Percentiles rank a stretch among this genome's conserved stretches.
Evolutionary conservation across 2,888 invertebrate genomes (phyloP).

Genomic region (Neuroscelio doddi): DNA sequence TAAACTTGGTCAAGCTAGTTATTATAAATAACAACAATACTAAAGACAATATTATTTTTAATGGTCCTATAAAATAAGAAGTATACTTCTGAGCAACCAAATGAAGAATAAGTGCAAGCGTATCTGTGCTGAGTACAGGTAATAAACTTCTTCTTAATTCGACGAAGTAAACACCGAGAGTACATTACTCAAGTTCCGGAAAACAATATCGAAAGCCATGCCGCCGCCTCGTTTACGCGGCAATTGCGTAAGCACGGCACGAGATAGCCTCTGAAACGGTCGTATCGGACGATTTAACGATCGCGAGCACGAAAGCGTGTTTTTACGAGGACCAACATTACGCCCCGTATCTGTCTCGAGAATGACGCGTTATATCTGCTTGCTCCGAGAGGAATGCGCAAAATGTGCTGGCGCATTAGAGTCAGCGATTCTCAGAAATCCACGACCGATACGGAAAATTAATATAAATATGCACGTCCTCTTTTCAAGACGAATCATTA

Average conservation of each 20-base stretch:
- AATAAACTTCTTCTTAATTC: slow-evolving; percentile 36
- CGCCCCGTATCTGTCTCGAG: slow-evolving; percentile 42
- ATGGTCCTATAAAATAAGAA: neutral
- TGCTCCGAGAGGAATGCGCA: slow-evolving; percentile 28
- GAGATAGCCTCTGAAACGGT: slow-evolving; percentile 51
- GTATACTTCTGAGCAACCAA: neutral
- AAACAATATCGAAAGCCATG: slow-evolving; percentile 41
- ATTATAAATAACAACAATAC: too few species aligned
- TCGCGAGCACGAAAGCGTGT: slow-evolving; percentile 35
- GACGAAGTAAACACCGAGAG: slow-evolving; percentile 26
- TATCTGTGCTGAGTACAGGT: slow-evolving; percentile 5
- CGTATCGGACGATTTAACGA: slow-evolving; percentile 59
- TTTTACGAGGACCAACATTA: slow-evolving; percentile 50
- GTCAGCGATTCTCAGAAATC: too few species aligned
- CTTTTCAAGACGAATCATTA: too few species aligned
- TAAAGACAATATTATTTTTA: neutral
- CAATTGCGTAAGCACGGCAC: slow-evolving; percentile 46
- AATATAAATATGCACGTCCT: too few species aligned
- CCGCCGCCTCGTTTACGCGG: slow-evolving; percentile 44
- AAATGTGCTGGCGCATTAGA: slow-evolving; percentile 28
- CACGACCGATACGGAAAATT: too few species aligned
- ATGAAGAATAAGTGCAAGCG: slow-evolving; percentile 3
- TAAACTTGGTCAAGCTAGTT: too few species aligned
- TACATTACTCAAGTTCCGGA: slow-evolving; percentile 37
- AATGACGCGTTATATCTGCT: neutral